Evolutionary conservation across 2,797 vertebrate species (phyloP).

Genomic region (Pagetopsis macropterus): DNA sequence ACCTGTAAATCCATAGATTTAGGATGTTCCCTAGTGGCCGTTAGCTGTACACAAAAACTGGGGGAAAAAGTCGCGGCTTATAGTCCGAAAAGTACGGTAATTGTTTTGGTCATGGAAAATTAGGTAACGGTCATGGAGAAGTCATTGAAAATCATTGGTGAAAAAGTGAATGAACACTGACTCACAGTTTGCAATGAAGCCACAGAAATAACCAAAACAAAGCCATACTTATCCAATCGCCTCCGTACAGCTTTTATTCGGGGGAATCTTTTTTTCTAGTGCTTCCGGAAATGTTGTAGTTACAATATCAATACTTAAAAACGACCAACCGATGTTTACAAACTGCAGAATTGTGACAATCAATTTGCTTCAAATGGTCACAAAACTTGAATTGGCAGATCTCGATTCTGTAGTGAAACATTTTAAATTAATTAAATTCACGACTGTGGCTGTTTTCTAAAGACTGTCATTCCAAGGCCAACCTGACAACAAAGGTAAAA

Average conservation of each 20-base stretch:
- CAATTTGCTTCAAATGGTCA: background rate
- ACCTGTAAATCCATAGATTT: no score
- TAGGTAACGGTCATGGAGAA: no score
- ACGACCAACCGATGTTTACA: background rate
- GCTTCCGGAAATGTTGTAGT: background rate
- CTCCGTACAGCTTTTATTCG: background rate
- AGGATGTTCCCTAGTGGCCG: no score
- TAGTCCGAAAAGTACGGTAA: no score
- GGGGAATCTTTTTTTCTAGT: background rate
- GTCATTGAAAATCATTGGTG: no score
- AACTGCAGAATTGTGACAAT: background rate
- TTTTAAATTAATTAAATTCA: background rate
- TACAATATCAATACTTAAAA: background rate
- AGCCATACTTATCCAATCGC: background rate
- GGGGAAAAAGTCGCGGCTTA: no score
- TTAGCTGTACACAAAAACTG: no score
- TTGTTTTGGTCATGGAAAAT: no score
- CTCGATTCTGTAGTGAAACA: background rate
- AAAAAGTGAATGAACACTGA: background rate
- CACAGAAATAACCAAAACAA: background rate
- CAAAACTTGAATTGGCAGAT: no score
- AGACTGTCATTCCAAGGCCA: background rate
- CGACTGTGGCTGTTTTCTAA: background rate
- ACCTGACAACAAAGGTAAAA: background rate
- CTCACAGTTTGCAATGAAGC: background rate